Evolutionary conservation across 1,140 invertebrate species (phyloP), one percentile per base, ranked within the genome.

Genomic region (Eumaeus atala): DNA sequence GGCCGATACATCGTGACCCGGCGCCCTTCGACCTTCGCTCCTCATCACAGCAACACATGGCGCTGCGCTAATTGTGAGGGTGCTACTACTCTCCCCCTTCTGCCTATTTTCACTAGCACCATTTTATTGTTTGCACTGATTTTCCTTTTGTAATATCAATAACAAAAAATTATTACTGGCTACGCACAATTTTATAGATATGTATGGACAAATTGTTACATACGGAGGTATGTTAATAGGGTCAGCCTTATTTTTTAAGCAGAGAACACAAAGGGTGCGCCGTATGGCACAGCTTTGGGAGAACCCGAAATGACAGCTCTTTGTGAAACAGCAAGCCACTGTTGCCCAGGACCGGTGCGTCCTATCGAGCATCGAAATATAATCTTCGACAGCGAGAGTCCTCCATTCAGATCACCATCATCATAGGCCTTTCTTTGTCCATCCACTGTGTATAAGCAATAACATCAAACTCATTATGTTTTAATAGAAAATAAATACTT

Each of bases 1-100:
- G 67, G 63, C 64, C 74, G 69, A 82, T 77, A 79, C 73, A 74
- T 77, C 67, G 74, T 67, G 74, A 74, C 72, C 72, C 77, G n/a
- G 62, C 57, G 66, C 66, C 69, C 64, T 66, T 58, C 66, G 62
- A 67, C 62, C 70, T 67, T 64, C 62, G 61, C 58, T 70, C 68
- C 70, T 75, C 76, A 72, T 76, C 70, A 69, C 65, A 61, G 70
- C 68, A 72, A 78, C 76, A 77, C 73, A 81, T 81, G 77, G 62
- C 66, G 57, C 66, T 61, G 63, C n/a, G n/a, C 68, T 80, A 81
- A 78, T 78, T 78, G 69, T 68, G 59, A 69, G 67, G 72, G 61
- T 54, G 64, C 59, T 56, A 58, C 54, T 54, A 59, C 61, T 69
- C 63, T 66, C 66, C 63, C 59, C 56, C 51, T 36, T 17, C 40